Conservation (phyloP, 37 sponge, comb jelly and placozoan genomes). For the Beroe forskalii region DNA sequence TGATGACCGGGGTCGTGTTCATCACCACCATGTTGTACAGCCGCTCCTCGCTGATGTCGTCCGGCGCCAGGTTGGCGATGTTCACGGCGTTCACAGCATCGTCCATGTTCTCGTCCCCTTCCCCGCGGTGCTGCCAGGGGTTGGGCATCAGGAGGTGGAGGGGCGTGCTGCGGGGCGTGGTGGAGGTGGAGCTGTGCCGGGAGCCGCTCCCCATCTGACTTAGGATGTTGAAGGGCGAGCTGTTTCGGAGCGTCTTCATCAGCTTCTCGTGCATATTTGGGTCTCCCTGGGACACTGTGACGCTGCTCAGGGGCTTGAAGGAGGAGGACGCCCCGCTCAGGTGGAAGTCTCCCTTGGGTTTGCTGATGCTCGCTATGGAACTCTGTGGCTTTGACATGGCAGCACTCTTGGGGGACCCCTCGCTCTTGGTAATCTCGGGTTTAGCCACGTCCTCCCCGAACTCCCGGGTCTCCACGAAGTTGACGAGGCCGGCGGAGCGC, state of each 20-base stretch:
- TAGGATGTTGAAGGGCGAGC: slow-evolving; percentile 53
- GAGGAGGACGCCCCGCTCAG: slow-evolving; percentile 13
- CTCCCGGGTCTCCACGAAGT: slow-evolving; percentile 64
- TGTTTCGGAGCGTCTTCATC: slow-evolving; percentile 43
- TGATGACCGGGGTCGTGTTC: slow-evolving; percentile 57
- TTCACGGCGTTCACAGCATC: slow-evolving; percentile 62
- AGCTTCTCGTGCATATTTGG: slow-evolving; percentile 33
- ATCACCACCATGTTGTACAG: slow-evolving; percentile 62
- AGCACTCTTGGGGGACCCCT: slow-evolving; percentile 57
- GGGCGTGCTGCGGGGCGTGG: slow-evolving; percentile 60
- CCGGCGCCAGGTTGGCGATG: slow-evolving; percentile 63
- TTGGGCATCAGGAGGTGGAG: slow-evolving; percentile 51
- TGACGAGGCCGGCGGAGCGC: neutral
- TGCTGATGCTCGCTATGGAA: slow-evolving; percentile 11
- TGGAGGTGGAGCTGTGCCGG: slow-evolving; percentile 61
- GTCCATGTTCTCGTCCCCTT: slow-evolving; percentile 31
- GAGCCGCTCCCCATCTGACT: slow-evolving; percentile 45
- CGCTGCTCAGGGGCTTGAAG: slow-evolving; percentile 57
- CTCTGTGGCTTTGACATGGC: slow-evolving; percentile 46
- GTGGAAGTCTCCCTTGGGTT: neutral
- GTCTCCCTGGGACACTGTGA: neutral
- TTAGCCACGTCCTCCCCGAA: slow-evolving; percentile 61
- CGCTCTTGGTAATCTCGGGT: slow-evolving; percentile 38
- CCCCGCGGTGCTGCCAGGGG: slow-evolving; percentile 47
- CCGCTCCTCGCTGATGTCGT: slow-evolving; percentile 61